Evolutionary conservation across 2,888 invertebrate genomes (phyloP).

Genomic region (Drosophila colorata): DNA sequence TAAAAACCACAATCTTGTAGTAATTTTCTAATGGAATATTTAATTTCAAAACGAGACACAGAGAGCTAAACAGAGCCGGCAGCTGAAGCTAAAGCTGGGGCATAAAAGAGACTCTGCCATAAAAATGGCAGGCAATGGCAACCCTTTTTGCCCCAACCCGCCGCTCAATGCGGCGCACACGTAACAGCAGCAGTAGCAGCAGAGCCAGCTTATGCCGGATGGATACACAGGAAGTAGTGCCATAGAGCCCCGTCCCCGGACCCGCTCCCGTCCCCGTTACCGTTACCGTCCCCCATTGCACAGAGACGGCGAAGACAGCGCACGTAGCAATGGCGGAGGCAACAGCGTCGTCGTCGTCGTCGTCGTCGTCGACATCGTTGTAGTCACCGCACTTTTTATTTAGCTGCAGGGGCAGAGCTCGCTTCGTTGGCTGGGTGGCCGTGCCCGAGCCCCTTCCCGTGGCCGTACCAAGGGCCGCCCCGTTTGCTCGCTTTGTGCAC

Average conservation of each 20-base stretch:
- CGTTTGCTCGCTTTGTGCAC: slow-evolving; percentile 73
- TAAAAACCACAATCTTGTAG: slow-evolving; percentile 81
- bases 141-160: slow-evolving; percentile 58
- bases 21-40: slow-evolving; percentile 84
- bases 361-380: slow-evolving; percentile 35
- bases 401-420: slow-evolving; percentile 70
- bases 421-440: slow-evolving; percentile 38
- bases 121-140: slow-evolving; percentile 66
- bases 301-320: slow-evolving; percentile 64
- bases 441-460: slow-evolving; percentile 5
- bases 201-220: slow-evolving; percentile 72
- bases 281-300: slow-evolving; percentile 11
- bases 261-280: slow-evolving; percentile 4
- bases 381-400: slow-evolving; percentile 64
- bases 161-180: slow-evolving; percentile 29
- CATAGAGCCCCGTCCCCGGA: slow-evolving; percentile 37
- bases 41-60: slow-evolving; percentile 79
- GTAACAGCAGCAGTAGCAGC: slow-evolving; percentile 27
- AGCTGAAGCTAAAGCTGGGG: slow-evolving; percentile 18
- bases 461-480: slow-evolving; percentile 35
- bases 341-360: slow-evolving; percentile 33
- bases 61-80: slow-evolving; percentile 38
- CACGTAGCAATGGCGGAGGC: slow-evolving; percentile 62
- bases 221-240: slow-evolving; percentile 77
- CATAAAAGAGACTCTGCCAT: slow-evolving; percentile 58